These are phyloP conservation scores for Pseudorhiza aurosa DNA, from an alignment of 30 jellyfish, hydroid and myxozoan species.

Conservation along the genomic window DNA sequence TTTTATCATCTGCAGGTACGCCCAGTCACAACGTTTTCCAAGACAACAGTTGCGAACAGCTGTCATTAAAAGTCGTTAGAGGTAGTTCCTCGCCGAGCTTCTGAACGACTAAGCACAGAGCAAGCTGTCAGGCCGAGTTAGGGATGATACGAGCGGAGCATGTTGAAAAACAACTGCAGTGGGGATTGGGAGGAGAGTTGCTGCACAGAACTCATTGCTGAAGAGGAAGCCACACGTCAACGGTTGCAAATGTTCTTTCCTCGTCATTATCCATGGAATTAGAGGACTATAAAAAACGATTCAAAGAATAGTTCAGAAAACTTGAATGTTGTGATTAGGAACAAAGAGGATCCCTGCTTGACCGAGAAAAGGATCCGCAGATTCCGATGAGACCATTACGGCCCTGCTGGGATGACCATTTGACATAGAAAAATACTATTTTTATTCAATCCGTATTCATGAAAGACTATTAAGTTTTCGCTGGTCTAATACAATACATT, in stretches of 20 bases:
- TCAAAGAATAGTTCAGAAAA: constrained; percentile 14
- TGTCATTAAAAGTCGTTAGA: neutral
- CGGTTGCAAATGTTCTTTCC: neutral
- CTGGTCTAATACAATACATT: constrained; percentile 40
- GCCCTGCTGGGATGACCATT: constrained; percentile 58
- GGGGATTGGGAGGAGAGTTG: too few relatives aligned
- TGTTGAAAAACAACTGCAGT: too few relatives aligned
- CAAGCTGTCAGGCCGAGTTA: too few relatives aligned
- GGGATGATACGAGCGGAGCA: too few relatives aligned
- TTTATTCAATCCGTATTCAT: constrained; percentile 22
- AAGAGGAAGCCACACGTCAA: neutral
- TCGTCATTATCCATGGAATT: constrained; percentile 36
- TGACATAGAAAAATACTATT: constrained; percentile 9
- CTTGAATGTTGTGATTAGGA: constrained; percentile 27
- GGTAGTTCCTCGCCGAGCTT: neutral
- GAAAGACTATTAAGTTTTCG: constrained; percentile 16
- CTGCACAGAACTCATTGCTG: neutral
- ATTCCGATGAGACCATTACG: constrained; percentile 39
- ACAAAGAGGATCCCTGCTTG: constrained; percentile 64
- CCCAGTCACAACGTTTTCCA: too few relatives aligned
- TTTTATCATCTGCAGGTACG: too few relatives aligned
- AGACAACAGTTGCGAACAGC: too few relatives aligned
- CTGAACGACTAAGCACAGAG: neutral
- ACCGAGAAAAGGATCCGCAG: constrained; percentile 38
- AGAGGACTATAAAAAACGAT: constrained; percentile 17